Evolutionary conservation across 53 echinoderm and acorn worm species (phyloP).

Genomic region (Holothuria leucospilota): DNA sequence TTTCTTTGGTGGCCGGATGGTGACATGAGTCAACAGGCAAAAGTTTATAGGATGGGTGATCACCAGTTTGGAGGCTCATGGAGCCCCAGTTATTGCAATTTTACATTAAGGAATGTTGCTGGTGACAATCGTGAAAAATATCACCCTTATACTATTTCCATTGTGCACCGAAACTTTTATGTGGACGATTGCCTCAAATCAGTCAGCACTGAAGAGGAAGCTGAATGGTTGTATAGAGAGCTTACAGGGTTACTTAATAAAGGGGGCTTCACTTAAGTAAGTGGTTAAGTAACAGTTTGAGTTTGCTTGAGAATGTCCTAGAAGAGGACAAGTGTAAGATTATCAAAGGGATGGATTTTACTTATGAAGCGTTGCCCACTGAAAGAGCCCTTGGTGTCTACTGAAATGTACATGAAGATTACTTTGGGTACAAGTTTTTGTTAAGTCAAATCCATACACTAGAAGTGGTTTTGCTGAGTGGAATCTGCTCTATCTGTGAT

Average conservation of each 20-base stretch:
- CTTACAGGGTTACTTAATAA: slow-evolving; percentile 14
- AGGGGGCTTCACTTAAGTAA: slow-evolving; percentile 48
- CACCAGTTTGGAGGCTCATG: too few relatives aligned
- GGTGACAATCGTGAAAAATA: background rate
- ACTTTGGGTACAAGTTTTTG: slow-evolving; percentile 9
- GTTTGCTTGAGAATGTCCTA: slow-evolving; percentile 31
- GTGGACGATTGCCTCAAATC: slow-evolving; percentile 26
- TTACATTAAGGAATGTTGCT: too few relatives aligned
- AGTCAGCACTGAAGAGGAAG: background rate
- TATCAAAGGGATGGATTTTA: slow-evolving; percentile 48
- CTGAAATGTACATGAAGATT: slow-evolving; percentile 48
- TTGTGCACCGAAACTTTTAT: slow-evolving; percentile 1
- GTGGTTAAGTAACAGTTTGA: slow-evolving; percentile 48
- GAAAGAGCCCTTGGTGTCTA: slow-evolving; percentile 51
- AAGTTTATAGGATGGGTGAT: too few relatives aligned
- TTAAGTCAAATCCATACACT: slow-evolving; percentile 34
- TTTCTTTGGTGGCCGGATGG: too few relatives aligned
- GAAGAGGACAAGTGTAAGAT: slow-evolving; percentile 42
- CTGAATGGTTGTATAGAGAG: background rate
- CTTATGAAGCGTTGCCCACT: slow-evolving; percentile 52
- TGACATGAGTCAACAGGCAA: too few relatives aligned
- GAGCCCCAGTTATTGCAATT: too few relatives aligned
- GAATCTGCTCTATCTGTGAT: slow-evolving; percentile 28
- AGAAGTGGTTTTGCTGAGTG: slow-evolving; percentile 41
- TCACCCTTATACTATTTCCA: background rate